Conservation (phyloP, 2,888 invertebrate genomes). For the Uloborus plumipes region DNA sequence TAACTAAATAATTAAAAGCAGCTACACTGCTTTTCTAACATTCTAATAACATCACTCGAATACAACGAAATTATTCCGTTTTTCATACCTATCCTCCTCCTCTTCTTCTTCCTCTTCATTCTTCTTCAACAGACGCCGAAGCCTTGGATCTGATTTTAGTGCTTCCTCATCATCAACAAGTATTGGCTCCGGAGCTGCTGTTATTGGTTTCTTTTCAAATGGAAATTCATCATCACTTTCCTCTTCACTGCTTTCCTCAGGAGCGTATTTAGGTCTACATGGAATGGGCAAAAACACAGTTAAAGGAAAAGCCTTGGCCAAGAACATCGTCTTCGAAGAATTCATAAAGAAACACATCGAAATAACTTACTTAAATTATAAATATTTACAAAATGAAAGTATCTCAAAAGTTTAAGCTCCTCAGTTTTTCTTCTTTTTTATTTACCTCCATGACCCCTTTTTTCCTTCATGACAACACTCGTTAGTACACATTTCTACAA, state of each 20-base stretch:
- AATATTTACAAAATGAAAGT: background rate
- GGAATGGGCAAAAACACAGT: constrained; percentile 1
- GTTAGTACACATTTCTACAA: too few relatives aligned
- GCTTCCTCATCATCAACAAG: constrained; percentile 68
- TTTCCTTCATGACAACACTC: too few relatives aligned
- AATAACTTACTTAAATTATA: background rate
- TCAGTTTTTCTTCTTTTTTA: too few relatives aligned
- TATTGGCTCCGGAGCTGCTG: constrained; percentile 56
- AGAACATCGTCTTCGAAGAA: background rate
- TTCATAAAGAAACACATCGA: background rate
- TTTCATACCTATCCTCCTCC: constrained; percentile 71
- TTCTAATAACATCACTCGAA: too few relatives aligned
- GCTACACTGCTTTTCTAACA: too few relatives aligned
- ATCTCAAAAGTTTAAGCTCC: too few relatives aligned
- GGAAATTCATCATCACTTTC: constrained; percentile 84
- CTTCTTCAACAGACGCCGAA: constrained; percentile 78
- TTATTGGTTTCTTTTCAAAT: constrained; percentile 66
- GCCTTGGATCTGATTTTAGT: constrained; percentile 84
- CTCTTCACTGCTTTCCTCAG: constrained; percentile 82
- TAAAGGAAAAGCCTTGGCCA: background rate
- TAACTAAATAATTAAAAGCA: too few relatives aligned
- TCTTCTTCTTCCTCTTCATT: constrained; percentile 72
- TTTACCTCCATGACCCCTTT: too few relatives aligned
- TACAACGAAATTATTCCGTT: too few relatives aligned
- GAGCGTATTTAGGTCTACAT: constrained; percentile 90